Evolutionary conservation across 2,113 vertebrate genomes (phyloP).

Genomic region (Archilochus colubris): DNA sequence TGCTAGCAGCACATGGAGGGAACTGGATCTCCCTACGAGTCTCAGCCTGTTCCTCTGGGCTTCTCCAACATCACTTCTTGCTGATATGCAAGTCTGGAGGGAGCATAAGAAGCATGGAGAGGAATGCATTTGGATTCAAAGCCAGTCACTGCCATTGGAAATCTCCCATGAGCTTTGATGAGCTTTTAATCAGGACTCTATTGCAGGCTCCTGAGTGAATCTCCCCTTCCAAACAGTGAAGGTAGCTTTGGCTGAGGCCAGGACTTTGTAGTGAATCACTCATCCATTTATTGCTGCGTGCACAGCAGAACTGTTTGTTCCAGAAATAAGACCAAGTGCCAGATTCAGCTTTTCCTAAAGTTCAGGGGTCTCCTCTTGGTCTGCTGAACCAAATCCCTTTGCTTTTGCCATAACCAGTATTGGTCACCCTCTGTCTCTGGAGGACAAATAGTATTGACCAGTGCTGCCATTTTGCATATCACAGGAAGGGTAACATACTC

Average conservation of each 20-base stretch:
- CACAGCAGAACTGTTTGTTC: slow-evolving; percentile 5
- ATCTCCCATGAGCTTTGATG: not conserved
- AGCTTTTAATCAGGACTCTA: not conserved
- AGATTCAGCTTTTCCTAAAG: not conserved
- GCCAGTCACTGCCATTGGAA: not conserved
- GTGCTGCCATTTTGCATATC: not conserved
- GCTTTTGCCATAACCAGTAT: not conserved
- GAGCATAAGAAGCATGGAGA: not conserved
- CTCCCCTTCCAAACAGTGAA: not conserved
- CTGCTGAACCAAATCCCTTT: not conserved
- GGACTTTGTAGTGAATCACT: not conserved
- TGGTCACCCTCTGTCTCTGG: not conserved
- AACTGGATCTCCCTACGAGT: not conserved
- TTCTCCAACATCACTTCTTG: not conserved
- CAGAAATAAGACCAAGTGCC: not conserved
- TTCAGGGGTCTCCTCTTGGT: not conserved
- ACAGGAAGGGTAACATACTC: not conserved
- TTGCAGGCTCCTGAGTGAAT: not conserved
- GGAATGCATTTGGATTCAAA: not conserved
- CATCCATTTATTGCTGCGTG: not conserved
- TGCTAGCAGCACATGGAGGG: not conserved
- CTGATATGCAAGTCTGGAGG: not conserved
- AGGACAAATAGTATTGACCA: not conserved
- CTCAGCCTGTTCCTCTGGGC: not conserved
- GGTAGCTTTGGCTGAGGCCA: not conserved